Conservation (phyloP, 2,888 invertebrate genomes). For the Mimumesa dahlbomi region DNA sequence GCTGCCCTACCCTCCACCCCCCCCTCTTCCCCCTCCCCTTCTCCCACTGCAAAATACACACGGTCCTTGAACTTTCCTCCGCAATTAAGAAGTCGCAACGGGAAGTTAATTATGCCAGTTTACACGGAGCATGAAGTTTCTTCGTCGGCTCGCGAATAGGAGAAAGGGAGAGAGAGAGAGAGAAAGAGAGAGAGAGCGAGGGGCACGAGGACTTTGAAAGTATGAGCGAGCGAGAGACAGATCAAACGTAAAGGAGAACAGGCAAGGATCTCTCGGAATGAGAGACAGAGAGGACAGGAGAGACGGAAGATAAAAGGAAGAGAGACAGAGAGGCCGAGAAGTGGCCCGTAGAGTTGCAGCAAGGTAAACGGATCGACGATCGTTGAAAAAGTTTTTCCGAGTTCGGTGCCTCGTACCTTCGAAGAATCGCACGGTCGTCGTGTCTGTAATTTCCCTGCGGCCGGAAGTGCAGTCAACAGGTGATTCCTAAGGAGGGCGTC, state of each 20-base stretch:
- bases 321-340: constrained; percentile 17
- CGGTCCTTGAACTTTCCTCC: constrained; percentile 44
- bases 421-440: constrained; percentile 39
- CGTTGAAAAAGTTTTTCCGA: constrained; percentile 54
- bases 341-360: constrained; percentile 24
- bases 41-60: constrained; percentile 22
- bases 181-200: constrained; percentile 1
- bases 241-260: too few species aligned
- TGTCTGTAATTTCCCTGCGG: constrained; percentile 62
- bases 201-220: too few species aligned
- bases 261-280: too few species aligned
- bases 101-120: constrained; percentile 56
- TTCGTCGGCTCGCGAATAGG: constrained; percentile 24
- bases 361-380: constrained; percentile 58
- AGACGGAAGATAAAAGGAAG: constrained; percentile 1
- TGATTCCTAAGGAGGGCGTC: constrained; percentile 57
- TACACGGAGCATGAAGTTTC: constrained; percentile 39
- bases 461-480: constrained; percentile 66
- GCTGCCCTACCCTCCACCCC: too few species aligned
- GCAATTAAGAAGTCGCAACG: constrained; percentile 51
- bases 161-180: neutral
- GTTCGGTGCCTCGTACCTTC: constrained; percentile 27
- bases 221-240: neutral
- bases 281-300: neutral
- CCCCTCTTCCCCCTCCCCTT: too few species aligned